Base-by-base conservation (phyloP, 2,113 vertebrate species). In the Coptodon rendalli region DNA sequence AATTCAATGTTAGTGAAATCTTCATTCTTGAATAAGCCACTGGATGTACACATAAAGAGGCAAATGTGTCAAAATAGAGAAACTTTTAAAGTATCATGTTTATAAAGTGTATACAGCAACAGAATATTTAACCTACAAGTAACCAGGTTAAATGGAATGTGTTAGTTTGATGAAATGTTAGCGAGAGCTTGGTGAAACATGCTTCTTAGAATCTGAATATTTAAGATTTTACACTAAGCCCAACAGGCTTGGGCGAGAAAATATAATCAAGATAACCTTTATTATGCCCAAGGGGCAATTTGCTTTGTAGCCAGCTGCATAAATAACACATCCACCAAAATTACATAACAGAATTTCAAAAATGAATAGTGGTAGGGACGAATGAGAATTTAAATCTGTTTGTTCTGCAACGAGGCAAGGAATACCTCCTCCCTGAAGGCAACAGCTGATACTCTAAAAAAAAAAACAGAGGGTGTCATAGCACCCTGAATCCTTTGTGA, bases 101-200 rank as follows among this genome's bases (percentile, higher is more conserved):
- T 1, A 7, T 50, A 24, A 48, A 19, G 43, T 48, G 24, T 19
- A 48, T 10, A 76, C 22, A 48, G 68, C 68, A 48, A 27, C 9
- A 76, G 24, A 3, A 29, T 29, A 17, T 76, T 50, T 4, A 31
- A 29, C 27, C 71, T 50, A 50, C 24, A 78, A 11, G 16, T 31
- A 19, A 29, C 9, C 24, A 29, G 9, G 38, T 27, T 45, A 9
- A 73, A 73, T 73, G 13, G 14, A 3, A 29, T 17, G 24, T 31
- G 71, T 73, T 73, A 73, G 66, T 54, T 81, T 22, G 34, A 86
- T 88, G 79, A 87, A 73, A 87, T 50, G 66, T 94, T 89, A 90
- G 87, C 73, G 27, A 43, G 6, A 29, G 54, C 68, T 68, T n/a
- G 71, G 80, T 59, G 57, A 13, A 61, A 79, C 84, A 90, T 92